These are phyloP conservation scores for Oryzias woworae DNA, from an alignment of 2,113 vertebrate species.

Conservation along the genomic window DNA sequence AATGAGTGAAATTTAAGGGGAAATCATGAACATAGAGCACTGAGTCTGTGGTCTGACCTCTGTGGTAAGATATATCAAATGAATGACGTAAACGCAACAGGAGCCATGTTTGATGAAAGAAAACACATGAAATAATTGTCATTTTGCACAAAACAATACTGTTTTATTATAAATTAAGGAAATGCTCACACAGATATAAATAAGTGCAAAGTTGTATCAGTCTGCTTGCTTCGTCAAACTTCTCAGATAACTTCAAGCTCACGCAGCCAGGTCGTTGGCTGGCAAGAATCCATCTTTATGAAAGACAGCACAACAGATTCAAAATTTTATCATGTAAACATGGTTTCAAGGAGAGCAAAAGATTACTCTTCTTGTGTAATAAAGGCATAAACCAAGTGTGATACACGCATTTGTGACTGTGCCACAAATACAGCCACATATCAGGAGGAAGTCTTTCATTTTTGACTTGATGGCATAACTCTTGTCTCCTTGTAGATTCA, in stretches of 20 bases:
- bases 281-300: conserved; percentile 86
- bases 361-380: conserved; percentile 28
- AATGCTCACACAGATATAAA: conserved; percentile 94
- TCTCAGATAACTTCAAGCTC: conserved; percentile 86
- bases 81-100: neutral
- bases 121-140: conserved; percentile 34
- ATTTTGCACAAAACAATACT: conserved; percentile 91
- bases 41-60: conserved; percentile 17
- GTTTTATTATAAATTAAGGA: conserved; percentile 99
- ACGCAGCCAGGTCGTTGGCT: conserved; percentile 79
- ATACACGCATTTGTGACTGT: conserved; percentile 67
- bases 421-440: conserved; percentile 30
- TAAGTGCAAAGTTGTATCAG: conserved; percentile 92
- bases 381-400: conserved; percentile 22
- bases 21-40: conserved; percentile 9
- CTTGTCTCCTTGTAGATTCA: conserved; percentile 25
- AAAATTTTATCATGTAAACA: conserved; percentile 83
- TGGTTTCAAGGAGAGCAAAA: conserved; percentile 60
- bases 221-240: conserved; percentile 73
- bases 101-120: neutral
- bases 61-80: neutral
- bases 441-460: neutral
- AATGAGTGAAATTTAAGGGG: conserved; percentile 1
- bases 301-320: conserved; percentile 81
- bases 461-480: conserved; percentile 13